These are phyloP conservation scores for Drosophila ezoana DNA, from an alignment of 2,888 invertebrate species.

Conservation along the genomic window DNA sequence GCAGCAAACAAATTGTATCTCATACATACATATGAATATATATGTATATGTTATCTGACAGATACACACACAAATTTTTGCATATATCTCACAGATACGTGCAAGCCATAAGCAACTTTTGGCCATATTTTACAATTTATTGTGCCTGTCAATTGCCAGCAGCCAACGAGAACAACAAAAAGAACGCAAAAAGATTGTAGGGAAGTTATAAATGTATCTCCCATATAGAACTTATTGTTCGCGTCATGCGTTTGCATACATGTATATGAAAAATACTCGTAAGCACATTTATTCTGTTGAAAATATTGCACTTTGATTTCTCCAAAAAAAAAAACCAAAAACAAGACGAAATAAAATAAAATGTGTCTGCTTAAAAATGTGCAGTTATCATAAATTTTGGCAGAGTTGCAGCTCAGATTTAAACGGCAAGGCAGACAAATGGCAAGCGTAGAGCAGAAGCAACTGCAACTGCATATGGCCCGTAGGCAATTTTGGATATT, in stretches of 20 bases:
- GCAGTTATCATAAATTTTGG: conserved; percentile 33
- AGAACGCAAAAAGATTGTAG: conserved; percentile 1
- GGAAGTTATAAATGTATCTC: conserved; percentile 32
- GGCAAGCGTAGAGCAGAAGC: conserved; percentile 2
- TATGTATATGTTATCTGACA: conserved; percentile 33
- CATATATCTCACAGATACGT: conserved; percentile 21
- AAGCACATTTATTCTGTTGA: conserved; percentile 64
- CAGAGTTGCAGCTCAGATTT: conserved; percentile 20
- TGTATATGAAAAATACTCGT: conserved; percentile 30
- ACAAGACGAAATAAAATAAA: conserved; percentile 6
- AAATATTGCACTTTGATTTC: conserved; percentile 72
- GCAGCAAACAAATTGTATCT: conserved; percentile 18
- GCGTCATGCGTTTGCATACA: conserved; percentile 27
- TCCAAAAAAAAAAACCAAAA: neutral
- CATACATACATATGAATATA: conserved; percentile 4
- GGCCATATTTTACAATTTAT: conserved; percentile 77
- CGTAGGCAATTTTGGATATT: conserved; percentile 3
- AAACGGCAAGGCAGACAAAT: conserved; percentile 17
- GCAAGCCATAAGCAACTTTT: conserved; percentile 58
- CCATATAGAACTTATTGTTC: conserved; percentile 31
- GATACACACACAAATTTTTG: conserved; percentile 21
- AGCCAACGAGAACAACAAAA: conserved; percentile 31
- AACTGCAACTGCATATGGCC: neutral
- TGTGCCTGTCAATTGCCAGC: conserved; percentile 76
- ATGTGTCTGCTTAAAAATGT: conserved; percentile 31